Evolutionary conservation across 2,113 vertebrate species (phyloP).

Genomic region (Bothrops jararaca): DNA sequence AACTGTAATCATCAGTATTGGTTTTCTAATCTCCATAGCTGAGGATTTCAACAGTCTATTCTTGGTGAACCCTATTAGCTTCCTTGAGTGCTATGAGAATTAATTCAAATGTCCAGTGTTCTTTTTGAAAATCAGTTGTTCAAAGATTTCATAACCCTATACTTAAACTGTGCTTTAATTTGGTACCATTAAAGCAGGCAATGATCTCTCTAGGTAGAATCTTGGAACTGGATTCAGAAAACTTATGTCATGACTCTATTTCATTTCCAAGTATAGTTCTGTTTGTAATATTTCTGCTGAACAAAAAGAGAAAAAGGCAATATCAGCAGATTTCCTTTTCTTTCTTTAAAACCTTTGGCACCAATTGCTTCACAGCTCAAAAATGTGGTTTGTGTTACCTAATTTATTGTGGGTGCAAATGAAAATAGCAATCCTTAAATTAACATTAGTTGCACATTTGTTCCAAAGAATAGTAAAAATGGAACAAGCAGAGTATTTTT

Average conservation of each 20-base stretch:
- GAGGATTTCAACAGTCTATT: neutral
- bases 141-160: neutral
- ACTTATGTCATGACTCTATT: neutral
- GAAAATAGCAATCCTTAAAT: neutral
- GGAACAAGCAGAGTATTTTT: neutral
- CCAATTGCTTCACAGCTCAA: neutral
- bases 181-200: neutral
- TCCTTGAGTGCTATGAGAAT: neutral
- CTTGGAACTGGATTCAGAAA: neutral
- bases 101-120: neutral
- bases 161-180: neutral
- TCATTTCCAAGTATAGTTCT: neutral
- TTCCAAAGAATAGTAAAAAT: neutral
- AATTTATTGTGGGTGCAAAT: neutral
- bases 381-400: neutral
- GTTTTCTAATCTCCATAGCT: neutral
- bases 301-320: neutral
- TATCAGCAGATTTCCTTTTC: neutral
- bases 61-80: neutral
- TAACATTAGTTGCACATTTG: neutral
- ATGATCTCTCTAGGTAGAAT: neutral
- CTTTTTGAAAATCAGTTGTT: neutral
- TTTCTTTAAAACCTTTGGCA: neutral
- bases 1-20: neutral
- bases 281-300: neutral